Percentiles rank a stretch among this genome's conserved stretches.
phyloP scores from a whole-genome alignment of 1,140 invertebrate genomes.

The Leptestheria dahalacensis region DNA sequence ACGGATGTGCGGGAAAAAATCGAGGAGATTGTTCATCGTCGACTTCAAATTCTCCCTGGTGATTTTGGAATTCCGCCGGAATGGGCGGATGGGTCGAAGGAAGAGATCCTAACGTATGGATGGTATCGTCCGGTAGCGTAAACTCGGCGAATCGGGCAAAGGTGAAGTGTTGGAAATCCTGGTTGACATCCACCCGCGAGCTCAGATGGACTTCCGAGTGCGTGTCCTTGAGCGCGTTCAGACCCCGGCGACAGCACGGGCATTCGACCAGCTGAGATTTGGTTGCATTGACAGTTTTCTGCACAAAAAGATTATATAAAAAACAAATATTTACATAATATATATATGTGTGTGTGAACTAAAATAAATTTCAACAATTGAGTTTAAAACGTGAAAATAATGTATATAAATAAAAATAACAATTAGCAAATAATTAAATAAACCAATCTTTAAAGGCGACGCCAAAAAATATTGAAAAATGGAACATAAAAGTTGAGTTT shows the following conservation, averaged over 20 bases:
- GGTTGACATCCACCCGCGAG: not conserved
- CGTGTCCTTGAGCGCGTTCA: constrained; percentile 11
- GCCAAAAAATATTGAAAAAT: too few species aligned
- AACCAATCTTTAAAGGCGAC: too few species aligned
- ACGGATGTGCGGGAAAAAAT: too few species aligned
- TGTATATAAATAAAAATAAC: too few species aligned
- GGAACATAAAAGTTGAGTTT: too few species aligned
- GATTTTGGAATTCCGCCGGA: not conserved
- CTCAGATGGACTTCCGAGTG: constrained; percentile 13
- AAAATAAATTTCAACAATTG: too few species aligned
- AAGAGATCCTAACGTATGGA: not conserved
- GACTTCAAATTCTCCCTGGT: too few species aligned
- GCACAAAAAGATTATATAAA: not conserved
- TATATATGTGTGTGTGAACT: too few species aligned
- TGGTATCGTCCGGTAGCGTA: not conserved
- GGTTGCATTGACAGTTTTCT: constrained; percentile 1
- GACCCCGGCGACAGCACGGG: constrained; percentile 10
- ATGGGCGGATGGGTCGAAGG: not conserved
- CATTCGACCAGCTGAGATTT: constrained; percentile 13
- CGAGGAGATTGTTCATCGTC: too few species aligned
- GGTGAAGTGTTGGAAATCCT: not conserved
- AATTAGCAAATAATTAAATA: too few species aligned
- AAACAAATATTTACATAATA: too few species aligned
- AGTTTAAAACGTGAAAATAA: too few species aligned
- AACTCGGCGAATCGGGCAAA: constrained; percentile 3